Percentiles rank a stretch among this genome's conserved stretches.
Evolutionary conservation across 1,140 invertebrate species (phyloP).

Genomic region (Antheraea pernyi): DNA sequence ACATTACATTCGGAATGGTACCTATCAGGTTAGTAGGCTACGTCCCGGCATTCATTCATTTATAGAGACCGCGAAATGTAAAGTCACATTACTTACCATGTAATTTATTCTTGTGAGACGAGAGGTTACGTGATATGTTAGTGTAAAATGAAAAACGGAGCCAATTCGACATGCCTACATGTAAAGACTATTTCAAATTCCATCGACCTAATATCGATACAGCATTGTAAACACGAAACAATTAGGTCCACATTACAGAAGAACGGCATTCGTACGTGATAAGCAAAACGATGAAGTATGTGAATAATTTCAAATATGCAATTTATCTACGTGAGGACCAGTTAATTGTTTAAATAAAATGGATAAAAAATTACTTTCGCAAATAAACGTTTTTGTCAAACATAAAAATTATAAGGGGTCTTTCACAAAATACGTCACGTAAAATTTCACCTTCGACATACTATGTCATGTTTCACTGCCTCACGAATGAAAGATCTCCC

Average conservation of each 20-base stretch:
- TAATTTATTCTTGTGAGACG: conserved; percentile 28
- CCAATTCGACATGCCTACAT: conserved; percentile 33
- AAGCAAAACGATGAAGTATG: conserved; percentile 20
- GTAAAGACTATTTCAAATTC: conserved; percentile 39
- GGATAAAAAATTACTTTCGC: no score
- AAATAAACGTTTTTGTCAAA: no score
- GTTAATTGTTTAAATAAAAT: no score
- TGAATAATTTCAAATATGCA: not conserved
- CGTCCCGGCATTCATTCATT: conserved; percentile 2
- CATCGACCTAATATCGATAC: conserved; percentile 42
- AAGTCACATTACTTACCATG: conserved; percentile 25
- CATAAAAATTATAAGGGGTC: no score
- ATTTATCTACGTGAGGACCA: no score
- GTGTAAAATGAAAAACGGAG: conserved; percentile 29
- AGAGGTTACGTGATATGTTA: conserved; percentile 33
- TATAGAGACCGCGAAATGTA: conserved; percentile 20
- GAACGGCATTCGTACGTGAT: conserved; percentile 41
- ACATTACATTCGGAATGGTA: conserved; percentile 98
- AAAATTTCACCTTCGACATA: no score
- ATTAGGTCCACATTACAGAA: conserved; percentile 45
- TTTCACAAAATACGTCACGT: no score
- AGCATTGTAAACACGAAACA: conserved; percentile 51
- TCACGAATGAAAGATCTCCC: no score
- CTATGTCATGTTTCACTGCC: no score
- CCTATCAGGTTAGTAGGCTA: conserved; percentile 87